Base-by-base conservation (phyloP, 53 echinoderm and acorn worm genomes). In the Apostichopus leukothele region DNA sequence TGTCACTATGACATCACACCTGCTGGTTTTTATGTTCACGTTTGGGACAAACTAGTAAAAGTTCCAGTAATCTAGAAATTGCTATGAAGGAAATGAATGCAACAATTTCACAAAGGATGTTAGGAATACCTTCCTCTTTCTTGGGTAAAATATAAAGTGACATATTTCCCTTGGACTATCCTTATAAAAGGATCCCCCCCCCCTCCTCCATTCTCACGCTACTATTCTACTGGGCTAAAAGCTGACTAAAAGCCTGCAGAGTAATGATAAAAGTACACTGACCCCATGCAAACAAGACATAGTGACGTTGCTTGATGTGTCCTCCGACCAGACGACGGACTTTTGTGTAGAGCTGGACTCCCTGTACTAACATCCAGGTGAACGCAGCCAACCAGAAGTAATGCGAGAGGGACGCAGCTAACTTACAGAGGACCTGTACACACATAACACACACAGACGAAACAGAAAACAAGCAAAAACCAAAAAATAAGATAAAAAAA, bases 291-390 rank as follows among this genome's bases (percentile, higher is more conserved):
- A 94, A 92, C 26, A 90, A 13, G 73, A 57, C 57, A 81, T 88
- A 94, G 89, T 88, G 90, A 25, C 88, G 52, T 39, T 92, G 73
- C 57, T 92, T 88, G 59, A 94, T 89, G 63, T 88, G 25, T 71
- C n/a, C n/a, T 68, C 89, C 91, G 8, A 68, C 66, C 9, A 91
- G 80, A 5, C 91, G 83, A 18, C 94, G 91, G 27, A 93, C 94
- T 59, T 94, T 94, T 78, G 89, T 88, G 86, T 93, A 94, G 60
- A 94, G 89, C 22, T 94, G 93, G 19, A 94, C 87, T 7, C 93
- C 94, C 57, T 93, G 93, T 52, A 93, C 66, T 22, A 94, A 57
- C 91, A 94, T 91, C 94, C 94, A 94, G 22, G 80, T 86, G 89
- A 94, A 94, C 7, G 89, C 89, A 39, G 92, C 84, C 85, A 93